Evolutionary conservation across 2,888 invertebrate genomes (phyloP).

Genomic region (Ypsolopha sequella): DNA sequence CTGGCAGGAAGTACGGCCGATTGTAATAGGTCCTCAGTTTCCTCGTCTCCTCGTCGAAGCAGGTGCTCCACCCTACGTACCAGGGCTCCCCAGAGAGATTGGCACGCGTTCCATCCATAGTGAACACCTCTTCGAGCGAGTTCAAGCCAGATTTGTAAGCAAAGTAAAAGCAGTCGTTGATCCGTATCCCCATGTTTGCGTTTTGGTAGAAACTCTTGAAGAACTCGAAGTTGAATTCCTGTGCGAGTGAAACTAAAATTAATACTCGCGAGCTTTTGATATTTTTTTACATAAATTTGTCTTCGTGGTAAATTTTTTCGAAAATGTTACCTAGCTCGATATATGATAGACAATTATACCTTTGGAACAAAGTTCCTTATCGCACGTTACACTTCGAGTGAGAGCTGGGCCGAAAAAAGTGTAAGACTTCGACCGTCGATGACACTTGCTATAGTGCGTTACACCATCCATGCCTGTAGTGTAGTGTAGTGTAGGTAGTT

Average conservation of each 20-base stretch:
- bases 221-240: slow-evolving; percentile 85
- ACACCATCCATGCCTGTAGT: too few relatives aligned
- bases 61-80: slow-evolving; percentile 94
- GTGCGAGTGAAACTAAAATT: slow-evolving; percentile 6
- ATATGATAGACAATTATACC: too few relatives aligned
- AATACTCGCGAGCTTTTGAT: slow-evolving; percentile 1
- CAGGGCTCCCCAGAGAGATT: slow-evolving; percentile 75
- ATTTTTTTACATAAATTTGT: too few relatives aligned
- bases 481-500: too few relatives aligned
- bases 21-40: slow-evolving; percentile 82
- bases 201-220: slow-evolving; percentile 82
- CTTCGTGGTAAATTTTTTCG: too few relatives aligned
- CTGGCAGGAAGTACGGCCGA: slow-evolving; percentile 91
- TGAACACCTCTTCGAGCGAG: slow-evolving; percentile 83
- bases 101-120: slow-evolving; percentile 81
- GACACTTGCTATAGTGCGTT: too few relatives aligned
- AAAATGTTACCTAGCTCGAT: too few relatives aligned
- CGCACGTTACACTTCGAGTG: too few relatives aligned
- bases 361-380: too few relatives aligned
- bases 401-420: too few relatives aligned
- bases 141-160: slow-evolving; percentile 91
- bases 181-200: slow-evolving; percentile 60
- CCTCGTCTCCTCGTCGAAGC: slow-evolving; percentile 85
- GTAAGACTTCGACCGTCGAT: too few relatives aligned
- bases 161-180: slow-evolving; percentile 89